Evolutionary conservation across 2,797 vertebrate species (phyloP), one percentile per base, ranked within the genome.

Genomic region (Gambelia wislizenii): DNA sequence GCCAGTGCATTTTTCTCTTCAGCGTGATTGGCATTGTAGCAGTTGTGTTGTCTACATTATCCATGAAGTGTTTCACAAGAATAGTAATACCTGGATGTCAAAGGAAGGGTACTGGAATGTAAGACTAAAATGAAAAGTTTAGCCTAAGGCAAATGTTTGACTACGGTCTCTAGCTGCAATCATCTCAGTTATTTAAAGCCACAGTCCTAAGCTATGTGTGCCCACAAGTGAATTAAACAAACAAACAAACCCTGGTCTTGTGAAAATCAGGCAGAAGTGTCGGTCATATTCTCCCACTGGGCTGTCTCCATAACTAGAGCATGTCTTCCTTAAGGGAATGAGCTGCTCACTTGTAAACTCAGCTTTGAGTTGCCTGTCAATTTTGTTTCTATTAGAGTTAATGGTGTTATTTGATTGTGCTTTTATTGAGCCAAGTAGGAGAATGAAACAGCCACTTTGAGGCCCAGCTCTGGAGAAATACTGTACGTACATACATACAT

Each of bases 161-260:
- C 49, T 59, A 6, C 6, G 18, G 44, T 36, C 25, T 42, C 69
- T 94, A 87, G 92, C 90, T 94, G 77, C 91, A 92, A 92, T 91
- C 91, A n/a, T 92, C 61, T 91, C 87, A 10, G 92, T 92, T 94
- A 89, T 94, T 94, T 94, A 93, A 94, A 86, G 92, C 91, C 94
- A 94, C 39, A 84, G 86, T 90, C 39, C 87, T 94, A 93, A 95
- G 77, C 81, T 0, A 0, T 54, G 42, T 84, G 22, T 90, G 92
- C 88, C 84, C 92, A 80, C 87, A 30, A 74, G 87, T 89, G 93
- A 77, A n/a, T n/a, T n/a, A n/a, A n/a, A n/a, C n/a, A n/a, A n/a
- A n/a, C n/a, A n/a, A n/a, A n/a, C n/a, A 67, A 67, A 86, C 67
- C 90, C n/a, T 36, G 67, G 39, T 30, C 75, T 83, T 85, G 27